Percentiles rank a stretch among this genome's conserved stretches.
Conservation (phyloP, 2,797 vertebrate species). For the Rhadinocentrus ornatus region DNA sequence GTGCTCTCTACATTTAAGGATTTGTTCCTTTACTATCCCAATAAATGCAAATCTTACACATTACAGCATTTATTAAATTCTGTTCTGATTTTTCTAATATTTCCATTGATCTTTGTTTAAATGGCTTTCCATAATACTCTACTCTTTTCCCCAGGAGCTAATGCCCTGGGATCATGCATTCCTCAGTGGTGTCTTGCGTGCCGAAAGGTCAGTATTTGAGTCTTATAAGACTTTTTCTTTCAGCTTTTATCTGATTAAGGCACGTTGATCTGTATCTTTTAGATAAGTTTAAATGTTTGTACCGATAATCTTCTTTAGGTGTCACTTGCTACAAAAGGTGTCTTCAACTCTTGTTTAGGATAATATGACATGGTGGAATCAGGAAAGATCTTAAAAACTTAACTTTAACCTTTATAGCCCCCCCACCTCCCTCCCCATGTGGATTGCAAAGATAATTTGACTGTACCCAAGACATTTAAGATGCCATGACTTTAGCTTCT, state of each 20-base stretch:
- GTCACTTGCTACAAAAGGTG: conserved; percentile 47
- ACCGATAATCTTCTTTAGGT: conserved; percentile 29
- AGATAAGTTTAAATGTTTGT: conserved; percentile 22
- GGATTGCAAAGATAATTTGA: neutral
- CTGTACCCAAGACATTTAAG: neutral
- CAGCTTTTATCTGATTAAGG: conserved; percentile 40
- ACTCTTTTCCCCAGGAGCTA: conserved; percentile 84
- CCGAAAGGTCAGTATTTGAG: conserved; percentile 87
- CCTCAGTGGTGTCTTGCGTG: conserved; percentile 92
- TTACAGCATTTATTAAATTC: neutral
- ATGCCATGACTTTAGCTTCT: neutral
- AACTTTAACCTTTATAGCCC: too few relatives aligned
- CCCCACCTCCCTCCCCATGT: too few relatives aligned
- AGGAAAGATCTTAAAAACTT: neutral
- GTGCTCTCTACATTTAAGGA: neutral
- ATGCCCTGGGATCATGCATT: conserved; percentile 99
- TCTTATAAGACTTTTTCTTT: conserved; percentile 21
- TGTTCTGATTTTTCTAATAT: neutral
- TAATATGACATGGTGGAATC: neutral
- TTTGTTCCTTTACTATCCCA: neutral
- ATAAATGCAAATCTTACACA: neutral
- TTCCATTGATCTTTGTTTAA: neutral
- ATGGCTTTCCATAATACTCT: neutral
- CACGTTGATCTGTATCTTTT: conserved; percentile 32
- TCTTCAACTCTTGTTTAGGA: neutral